Percentiles rank a stretch among this genome's conserved stretches.
phyloP scores from a whole-genome alignment of 1,140 invertebrate genomes.

The Drosophila pallidifrons region DNA sequence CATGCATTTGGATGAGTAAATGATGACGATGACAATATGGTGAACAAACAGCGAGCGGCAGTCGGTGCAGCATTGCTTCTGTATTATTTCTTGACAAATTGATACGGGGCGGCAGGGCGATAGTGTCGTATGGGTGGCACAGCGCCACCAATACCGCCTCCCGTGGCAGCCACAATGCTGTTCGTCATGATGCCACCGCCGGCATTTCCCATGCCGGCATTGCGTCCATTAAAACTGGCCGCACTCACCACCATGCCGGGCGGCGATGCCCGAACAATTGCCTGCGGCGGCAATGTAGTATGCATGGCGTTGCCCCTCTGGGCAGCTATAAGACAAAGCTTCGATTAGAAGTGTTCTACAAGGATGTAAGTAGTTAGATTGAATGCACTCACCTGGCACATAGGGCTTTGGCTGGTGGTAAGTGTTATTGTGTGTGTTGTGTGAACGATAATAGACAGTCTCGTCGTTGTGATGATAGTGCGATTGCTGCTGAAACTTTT shows the following conservation, averaged over 20 bases:
- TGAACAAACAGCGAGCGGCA: conserved; percentile 75
- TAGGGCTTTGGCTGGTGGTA: conserved; percentile 84
- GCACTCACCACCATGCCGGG: conserved; percentile 78
- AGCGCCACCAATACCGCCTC: conserved; percentile 64
- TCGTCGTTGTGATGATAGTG: conserved; percentile 84
- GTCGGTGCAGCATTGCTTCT: conserved; percentile 65
- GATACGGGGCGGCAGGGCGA: conserved; percentile 77
- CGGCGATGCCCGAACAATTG: conserved; percentile 77
- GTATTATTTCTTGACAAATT: conserved; percentile 84
- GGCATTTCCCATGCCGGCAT: conserved; percentile 69
- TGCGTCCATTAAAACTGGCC: conserved; percentile 77
- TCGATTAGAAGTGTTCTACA: neutral
- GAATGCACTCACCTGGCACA: conserved; percentile 74
- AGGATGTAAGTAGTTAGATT: neutral
- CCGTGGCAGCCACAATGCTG: conserved; percentile 69
- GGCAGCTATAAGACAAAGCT: conserved; percentile 55
- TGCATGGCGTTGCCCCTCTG: conserved; percentile 80
- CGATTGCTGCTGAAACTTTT: conserved; percentile 83
- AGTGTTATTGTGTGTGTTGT: conserved; percentile 80
- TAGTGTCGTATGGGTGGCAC: conserved; percentile 73
- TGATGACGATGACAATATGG: conserved; percentile 56
- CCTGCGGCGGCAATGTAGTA: conserved; percentile 75
- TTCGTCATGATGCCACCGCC: conserved; percentile 72
- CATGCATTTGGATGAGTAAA: conserved; percentile 44
- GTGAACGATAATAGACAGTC: conserved; percentile 84